These are phyloP conservation scores for Tipula helvola DNA, from an alignment of 2,888 invertebrate species.

Conservation along the genomic window DNA sequence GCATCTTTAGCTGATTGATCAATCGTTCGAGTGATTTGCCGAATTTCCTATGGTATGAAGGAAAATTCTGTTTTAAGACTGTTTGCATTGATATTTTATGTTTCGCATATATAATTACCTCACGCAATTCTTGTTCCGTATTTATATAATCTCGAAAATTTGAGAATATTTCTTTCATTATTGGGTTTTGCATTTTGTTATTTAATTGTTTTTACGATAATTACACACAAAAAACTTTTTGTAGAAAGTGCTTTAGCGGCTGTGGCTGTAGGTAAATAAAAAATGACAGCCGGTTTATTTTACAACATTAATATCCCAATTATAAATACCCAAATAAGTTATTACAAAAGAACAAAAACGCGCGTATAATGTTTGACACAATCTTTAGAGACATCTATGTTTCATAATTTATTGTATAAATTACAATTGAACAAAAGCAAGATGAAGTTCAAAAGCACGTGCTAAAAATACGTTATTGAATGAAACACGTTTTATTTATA, in stretches of 20 bases:
- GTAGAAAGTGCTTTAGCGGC: background rate
- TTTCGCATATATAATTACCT: conserved; percentile 40
- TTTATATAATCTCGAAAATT: conserved; percentile 67
- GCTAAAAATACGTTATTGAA: background rate
- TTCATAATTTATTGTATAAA: background rate
- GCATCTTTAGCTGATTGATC: conserved; percentile 69
- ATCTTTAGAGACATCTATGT: background rate
- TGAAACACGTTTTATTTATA: background rate
- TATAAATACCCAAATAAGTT: background rate
- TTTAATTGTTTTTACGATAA: background rate
- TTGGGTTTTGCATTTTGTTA: conserved; percentile 38
- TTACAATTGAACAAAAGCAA: background rate
- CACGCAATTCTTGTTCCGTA: conserved; percentile 65
- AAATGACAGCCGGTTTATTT: background rate
- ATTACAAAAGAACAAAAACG: background rate
- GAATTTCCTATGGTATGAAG: conserved; percentile 16
- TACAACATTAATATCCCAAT: background rate
- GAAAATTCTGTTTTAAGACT: background rate
- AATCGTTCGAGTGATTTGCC: conserved; percentile 39
- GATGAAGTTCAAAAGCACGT: background rate
- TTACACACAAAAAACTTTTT: background rate
- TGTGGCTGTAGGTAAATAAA: background rate
- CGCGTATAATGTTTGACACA: background rate
- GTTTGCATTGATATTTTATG: conserved; percentile 13
- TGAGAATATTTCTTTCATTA: conserved; percentile 50